Evolutionary conservation across 2,888 invertebrate genomes (phyloP).

Genomic region (Pheosia tremula): DNA sequence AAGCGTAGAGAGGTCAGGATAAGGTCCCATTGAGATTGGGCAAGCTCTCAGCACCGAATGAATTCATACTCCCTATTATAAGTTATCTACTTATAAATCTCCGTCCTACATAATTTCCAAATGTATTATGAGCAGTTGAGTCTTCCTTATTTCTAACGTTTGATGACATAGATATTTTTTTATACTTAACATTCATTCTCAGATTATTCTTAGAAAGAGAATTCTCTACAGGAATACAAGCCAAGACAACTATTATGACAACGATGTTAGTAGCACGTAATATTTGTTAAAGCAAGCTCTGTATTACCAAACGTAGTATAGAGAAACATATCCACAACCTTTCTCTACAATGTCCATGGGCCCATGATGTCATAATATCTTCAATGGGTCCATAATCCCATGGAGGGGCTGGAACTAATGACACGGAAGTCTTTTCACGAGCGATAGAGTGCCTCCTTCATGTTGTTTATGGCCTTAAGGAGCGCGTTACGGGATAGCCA

Average conservation of each 20-base stretch:
- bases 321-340: not conserved
- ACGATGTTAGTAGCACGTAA: too few species aligned
- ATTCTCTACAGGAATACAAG: too few species aligned
- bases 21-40: slow-evolving; percentile 33
- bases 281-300: too few species aligned
- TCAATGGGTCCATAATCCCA: slow-evolving; percentile 8
- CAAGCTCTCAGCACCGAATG: slow-evolving; percentile 15
- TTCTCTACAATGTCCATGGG: not conserved
- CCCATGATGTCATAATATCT: not conserved
- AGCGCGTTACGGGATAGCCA: not conserved
- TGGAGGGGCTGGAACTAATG: slow-evolving; percentile 24
- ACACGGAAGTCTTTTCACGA: slow-evolving; percentile 35
- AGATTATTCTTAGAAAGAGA: too few species aligned
- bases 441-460: slow-evolving; percentile 29
- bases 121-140: not conserved
- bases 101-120: slow-evolving; percentile 6
- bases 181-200: too few species aligned
- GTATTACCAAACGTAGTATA: too few species aligned
- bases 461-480: slow-evolving; percentile 5
- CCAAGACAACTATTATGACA: too few species aligned
- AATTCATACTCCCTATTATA: slow-evolving; percentile 29
- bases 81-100: slow-evolving; percentile 17
- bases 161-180: too few species aligned
- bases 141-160: too few species aligned
- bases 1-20: slow-evolving; percentile 15